Evolutionary conservation across 2,113 vertebrate genomes (phyloP).

Genomic region (Colius striatus): DNA sequence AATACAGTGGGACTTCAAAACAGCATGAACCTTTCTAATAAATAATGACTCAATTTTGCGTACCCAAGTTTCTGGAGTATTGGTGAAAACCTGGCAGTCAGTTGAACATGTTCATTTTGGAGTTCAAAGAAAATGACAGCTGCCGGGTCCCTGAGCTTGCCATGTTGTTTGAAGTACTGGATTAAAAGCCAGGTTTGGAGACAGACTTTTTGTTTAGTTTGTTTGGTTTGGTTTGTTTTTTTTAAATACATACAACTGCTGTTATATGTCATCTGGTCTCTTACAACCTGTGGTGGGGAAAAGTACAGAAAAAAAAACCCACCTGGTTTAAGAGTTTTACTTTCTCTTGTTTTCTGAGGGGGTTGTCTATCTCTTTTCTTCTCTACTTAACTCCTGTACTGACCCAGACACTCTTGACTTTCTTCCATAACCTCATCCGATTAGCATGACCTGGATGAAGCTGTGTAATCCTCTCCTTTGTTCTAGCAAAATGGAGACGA

Average conservation of each 20-base stretch:
- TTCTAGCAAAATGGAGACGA: not conserved
- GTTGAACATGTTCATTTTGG: rapidly evolving
- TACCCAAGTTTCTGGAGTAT: not conserved
- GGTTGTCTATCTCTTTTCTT: not conserved
- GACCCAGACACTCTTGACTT: not conserved
- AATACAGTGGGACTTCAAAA: conserved; percentile 13
- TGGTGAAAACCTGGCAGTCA: not conserved
- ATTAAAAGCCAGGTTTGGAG: conserved; percentile 1
- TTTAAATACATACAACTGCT: not conserved
- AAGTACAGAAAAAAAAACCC: not conserved
- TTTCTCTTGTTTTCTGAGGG: not conserved
- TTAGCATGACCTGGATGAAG: not conserved
- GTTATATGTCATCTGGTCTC: not conserved
- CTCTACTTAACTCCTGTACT: not conserved
- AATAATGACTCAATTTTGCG: not conserved
- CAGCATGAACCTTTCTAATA: not conserved
- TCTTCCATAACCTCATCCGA: not conserved
- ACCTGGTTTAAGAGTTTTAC: not conserved
- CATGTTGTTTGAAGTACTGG: not conserved
- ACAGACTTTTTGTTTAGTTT: not conserved
- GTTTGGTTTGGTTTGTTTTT: not conserved
- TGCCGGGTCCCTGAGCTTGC: not conserved
- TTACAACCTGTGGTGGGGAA: not conserved
- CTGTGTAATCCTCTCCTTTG: not conserved
- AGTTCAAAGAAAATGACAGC: not conserved